Conservation (phyloP, 2,797 vertebrate genomes). For the Sebastes minor region DNA sequence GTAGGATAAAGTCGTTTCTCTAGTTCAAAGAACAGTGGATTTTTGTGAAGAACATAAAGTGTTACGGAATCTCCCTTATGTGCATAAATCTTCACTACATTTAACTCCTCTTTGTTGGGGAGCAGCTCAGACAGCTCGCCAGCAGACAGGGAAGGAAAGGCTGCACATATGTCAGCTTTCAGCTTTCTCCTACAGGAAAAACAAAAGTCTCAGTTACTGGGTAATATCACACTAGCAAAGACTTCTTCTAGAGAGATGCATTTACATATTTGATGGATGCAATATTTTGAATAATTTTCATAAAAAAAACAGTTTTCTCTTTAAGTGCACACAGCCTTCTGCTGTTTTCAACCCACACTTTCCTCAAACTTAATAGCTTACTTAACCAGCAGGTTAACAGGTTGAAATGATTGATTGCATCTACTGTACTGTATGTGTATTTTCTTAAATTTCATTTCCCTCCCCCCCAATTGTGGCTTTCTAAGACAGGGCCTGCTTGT, state of each 20-base stretch:
- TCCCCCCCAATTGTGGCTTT: neutral
- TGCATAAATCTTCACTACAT: constrained; percentile 88
- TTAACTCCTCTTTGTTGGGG: constrained; percentile 94
- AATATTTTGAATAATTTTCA: no score
- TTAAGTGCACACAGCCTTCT: neutral
- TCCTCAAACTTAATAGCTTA: neutral
- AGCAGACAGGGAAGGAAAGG: constrained; percentile 85
- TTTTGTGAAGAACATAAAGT: constrained; percentile 87
- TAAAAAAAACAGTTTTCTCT: neutral
- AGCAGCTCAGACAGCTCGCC: constrained; percentile 87
- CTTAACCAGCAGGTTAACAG: neutral
- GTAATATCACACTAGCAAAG: neutral
- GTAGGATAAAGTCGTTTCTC: constrained; percentile 92
- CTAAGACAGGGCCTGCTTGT: neutral
- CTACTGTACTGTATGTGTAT: neutral
- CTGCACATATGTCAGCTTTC: constrained; percentile 83
- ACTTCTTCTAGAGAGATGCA: neutral
- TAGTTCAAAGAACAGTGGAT: constrained; percentile 93
- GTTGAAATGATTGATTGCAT: rapidly evolving
- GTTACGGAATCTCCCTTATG: constrained; percentile 91
- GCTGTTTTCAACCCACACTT: neutral
- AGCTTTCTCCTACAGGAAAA: constrained; percentile 88
- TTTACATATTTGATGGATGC: neutral
- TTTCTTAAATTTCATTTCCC: neutral
- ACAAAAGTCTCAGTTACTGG: neutral